Base-by-base conservation (phyloP, 2,113 vertebrate genomes). In the Dasyprocta punctata region DNA sequence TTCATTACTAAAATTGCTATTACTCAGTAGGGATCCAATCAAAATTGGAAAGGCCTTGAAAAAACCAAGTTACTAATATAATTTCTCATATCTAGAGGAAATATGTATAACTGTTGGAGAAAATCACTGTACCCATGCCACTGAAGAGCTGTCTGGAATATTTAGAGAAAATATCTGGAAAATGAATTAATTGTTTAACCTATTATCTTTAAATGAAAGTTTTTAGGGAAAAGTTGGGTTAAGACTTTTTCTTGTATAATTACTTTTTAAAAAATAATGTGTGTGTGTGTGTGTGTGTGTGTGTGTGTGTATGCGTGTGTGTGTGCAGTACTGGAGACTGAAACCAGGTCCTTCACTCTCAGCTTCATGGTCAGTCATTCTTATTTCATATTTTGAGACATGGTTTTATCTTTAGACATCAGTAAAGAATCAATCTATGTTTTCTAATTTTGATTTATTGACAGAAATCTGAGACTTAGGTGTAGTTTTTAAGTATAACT, bases 361-460 rank as follows among this genome's bases (percentile, higher is more conserved):
- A 49, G 75, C 28, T 30, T 33, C 28, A 33, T 49, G 6, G 7
- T 1, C 75, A 78, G 44, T 44, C 13, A 6, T 54, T 54, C 54
- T 54, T 36, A 54, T 80, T 80, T 36, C 54, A 12, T 36, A 80
- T 61, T 80, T 80, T 54, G 49, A 80, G 7, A 80, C 1, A 10
- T 16, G 3, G 17, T 90, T 95, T 9, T 13, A 44, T 83, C 71
- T 71, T 87, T 7, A 90, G n/a, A 58, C 1, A 94, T 54, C 38
- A 54, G 36, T 52, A 80, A 92, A 63, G 9, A 61, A 30, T 5
- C 0, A 90, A 75, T 56, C 47, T 52, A 81, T 14, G 33, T 41
- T 92, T 87, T 9, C 13, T 67, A 84, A 90, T 78, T 92, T 80
- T 80, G 5, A 95, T 73, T 61, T 89, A n/a, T 10, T 78, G 26